Evolutionary conservation across 2,797 vertebrate species (phyloP).

Genomic region (Hyperoplus lanceolatus): DNA sequence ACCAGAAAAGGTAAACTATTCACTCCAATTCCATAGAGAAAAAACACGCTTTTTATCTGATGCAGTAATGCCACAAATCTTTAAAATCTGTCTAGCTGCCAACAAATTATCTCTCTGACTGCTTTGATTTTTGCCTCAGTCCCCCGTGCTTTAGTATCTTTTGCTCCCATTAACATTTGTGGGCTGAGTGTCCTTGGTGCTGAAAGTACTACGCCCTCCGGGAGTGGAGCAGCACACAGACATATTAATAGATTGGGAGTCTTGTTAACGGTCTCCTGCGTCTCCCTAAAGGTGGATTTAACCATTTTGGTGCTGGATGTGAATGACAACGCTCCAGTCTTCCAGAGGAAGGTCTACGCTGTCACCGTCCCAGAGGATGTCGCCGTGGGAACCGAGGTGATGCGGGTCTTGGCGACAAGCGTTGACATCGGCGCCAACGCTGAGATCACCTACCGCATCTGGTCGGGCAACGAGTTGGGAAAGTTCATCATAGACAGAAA

Average conservation of each 20-base stretch:
- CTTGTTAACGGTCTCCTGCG: slow-evolving; percentile 12
- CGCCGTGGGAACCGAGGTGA: slow-evolving; percentile 90
- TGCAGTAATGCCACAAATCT: slow-evolving; percentile 13
- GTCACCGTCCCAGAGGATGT: slow-evolving; percentile 92
- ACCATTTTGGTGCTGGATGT: slow-evolving; percentile 94
- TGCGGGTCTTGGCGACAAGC: slow-evolving; percentile 92
- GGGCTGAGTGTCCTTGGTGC: neutral
- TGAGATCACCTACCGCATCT: slow-evolving; percentile 92
- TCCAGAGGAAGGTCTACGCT: slow-evolving; percentile 92
- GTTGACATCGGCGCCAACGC: slow-evolving; percentile 94
- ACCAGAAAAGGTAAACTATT: neutral
- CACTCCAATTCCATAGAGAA: neutral
- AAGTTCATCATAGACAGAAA: slow-evolving; percentile 92
- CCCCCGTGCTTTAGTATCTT: slow-evolving; percentile 12
- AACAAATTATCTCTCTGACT: slow-evolving; percentile 11
- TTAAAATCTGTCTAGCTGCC: neutral
- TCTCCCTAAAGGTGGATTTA: slow-evolving; percentile 85
- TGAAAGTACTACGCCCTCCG: neutral
- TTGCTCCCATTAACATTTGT: slow-evolving; percentile 11
- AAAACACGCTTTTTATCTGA: slow-evolving; percentile 27
- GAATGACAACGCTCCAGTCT: slow-evolving; percentile 97
- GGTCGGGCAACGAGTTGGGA: slow-evolving; percentile 93
- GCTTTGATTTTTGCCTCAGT: slow-evolving; percentile 40
- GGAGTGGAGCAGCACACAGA: neutral
- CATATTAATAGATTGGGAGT: neutral